These are phyloP conservation scores for Diorhabda carinulata DNA, from an alignment of 1,140 invertebrate species.

Conservation along the genomic window DNA sequence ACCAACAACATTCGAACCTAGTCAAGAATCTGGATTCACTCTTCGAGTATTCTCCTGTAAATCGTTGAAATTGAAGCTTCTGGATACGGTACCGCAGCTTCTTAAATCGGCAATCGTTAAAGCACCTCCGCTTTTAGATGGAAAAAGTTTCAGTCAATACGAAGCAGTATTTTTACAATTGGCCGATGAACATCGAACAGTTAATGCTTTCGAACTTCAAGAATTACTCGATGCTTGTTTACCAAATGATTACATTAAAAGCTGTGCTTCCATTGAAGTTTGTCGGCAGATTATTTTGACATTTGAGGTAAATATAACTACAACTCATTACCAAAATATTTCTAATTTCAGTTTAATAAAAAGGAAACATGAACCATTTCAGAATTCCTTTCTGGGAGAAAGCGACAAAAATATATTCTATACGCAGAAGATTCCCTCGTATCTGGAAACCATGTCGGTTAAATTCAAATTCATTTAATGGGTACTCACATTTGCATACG, in stretches of 20 bases:
- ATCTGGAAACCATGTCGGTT: too few species aligned
- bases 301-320: constrained; percentile 67
- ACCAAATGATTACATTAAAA: constrained; percentile 93
- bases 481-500: too few species aligned
- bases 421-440: too few species aligned
- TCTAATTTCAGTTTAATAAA: too few species aligned
- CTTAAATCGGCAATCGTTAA: constrained; percentile 71
- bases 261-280: constrained; percentile 87
- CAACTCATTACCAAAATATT: too few species aligned
- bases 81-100: constrained; percentile 71
- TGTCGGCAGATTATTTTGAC: constrained; percentile 85
- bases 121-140: constrained; percentile 62
- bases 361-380: too few species aligned
- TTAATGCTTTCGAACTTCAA: constrained; percentile 88
- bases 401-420: too few species aligned
- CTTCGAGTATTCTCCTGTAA: constrained; percentile 78
- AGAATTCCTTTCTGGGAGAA: too few species aligned
- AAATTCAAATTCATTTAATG: too few species aligned
- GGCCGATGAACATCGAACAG: constrained; percentile 82
- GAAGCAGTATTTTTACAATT: constrained; percentile 86
- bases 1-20: constrained; percentile 88
- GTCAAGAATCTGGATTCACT: constrained; percentile 83
- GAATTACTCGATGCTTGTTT: constrained; percentile 87
- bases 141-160: constrained; percentile 78
- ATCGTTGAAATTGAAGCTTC: constrained; percentile 75